Percentiles rank a stretch among this genome's conserved stretches.
phyloP scores from a whole-genome alignment of 2,113 vertebrate genomes.

The Chamaea fasciata region DNA sequence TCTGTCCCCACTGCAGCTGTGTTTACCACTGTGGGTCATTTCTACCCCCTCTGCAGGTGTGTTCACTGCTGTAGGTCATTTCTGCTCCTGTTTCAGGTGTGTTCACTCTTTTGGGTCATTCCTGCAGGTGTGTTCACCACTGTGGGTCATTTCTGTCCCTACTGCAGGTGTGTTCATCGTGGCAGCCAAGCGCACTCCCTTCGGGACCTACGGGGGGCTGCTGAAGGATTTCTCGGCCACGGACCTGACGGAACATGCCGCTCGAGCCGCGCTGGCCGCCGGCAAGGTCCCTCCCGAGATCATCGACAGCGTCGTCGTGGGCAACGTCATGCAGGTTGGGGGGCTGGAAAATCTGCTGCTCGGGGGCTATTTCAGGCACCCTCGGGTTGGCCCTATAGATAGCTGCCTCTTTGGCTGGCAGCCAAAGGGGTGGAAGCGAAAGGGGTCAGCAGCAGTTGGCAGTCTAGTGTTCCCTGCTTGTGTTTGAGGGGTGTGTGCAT shows the following conservation, averaged over 20 bases:
- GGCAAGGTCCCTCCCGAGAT: slow-evolving; percentile 84
- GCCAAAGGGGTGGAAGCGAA: background rate
- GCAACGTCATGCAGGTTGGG: slow-evolving; percentile 90
- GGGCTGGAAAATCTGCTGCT: background rate
- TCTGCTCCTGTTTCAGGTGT: slow-evolving; percentile 72
- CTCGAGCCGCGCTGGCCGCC: slow-evolving; percentile 83
- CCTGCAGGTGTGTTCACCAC: too few species aligned
- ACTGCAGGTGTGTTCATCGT: slow-evolving; percentile 78
- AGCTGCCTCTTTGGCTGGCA: background rate
- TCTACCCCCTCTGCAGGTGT: too few species aligned
- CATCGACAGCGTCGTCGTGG: slow-evolving; percentile 87
- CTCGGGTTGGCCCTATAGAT: background rate
- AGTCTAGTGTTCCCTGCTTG: background rate
- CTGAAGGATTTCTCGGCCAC: slow-evolving; percentile 89
- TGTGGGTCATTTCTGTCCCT: background rate
- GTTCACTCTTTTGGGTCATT: slow-evolving; percentile 48
- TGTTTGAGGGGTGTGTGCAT: background rate
- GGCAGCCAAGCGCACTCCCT: slow-evolving; percentile 91
- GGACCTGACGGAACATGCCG: slow-evolving; percentile 84
- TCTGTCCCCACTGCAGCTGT: too few species aligned
- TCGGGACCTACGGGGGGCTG: slow-evolving; percentile 86
- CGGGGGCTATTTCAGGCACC: background rate
- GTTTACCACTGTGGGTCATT: too few species aligned
- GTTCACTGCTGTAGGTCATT: too few species aligned
- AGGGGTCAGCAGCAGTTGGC: background rate